Evolutionary conservation across 2,888 invertebrate genomes (phyloP).

Genomic region (Brachynemurus nebulosus): DNA sequence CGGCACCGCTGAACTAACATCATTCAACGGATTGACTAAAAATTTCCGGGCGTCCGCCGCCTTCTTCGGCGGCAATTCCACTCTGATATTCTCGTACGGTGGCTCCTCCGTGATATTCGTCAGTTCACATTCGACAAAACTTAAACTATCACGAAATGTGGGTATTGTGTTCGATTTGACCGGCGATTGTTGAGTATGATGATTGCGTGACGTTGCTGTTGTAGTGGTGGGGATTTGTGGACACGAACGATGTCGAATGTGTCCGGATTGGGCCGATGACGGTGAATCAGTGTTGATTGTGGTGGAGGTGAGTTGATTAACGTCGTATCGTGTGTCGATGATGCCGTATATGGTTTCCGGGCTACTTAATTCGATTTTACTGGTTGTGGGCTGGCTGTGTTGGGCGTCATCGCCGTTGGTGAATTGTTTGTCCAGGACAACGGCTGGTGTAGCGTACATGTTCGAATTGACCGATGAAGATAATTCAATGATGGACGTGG

Average conservation of each 20-base stretch:
- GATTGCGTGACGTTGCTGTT: constrained; percentile 15
- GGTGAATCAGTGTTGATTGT: constrained; percentile 22
- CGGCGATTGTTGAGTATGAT: constrained; percentile 32
- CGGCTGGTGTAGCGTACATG: constrained; percentile 4
- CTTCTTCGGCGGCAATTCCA: constrained; percentile 26
- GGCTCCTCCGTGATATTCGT: constrained; percentile 17
- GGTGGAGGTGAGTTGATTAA: constrained; percentile 16
- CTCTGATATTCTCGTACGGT: constrained; percentile 24
- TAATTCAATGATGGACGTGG: constrained; percentile 7
- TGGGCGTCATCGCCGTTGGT: not conserved
- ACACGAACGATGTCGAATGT: constrained; percentile 7
- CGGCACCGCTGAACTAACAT: constrained; percentile 33
- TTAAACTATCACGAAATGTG: constrained; percentile 32
- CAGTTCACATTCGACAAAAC: constrained; percentile 18
- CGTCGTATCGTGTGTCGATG: constrained; percentile 48
- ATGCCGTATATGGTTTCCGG: constrained; percentile 59
- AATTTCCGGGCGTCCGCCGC: constrained; percentile 10
- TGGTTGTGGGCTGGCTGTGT: constrained; percentile 3
- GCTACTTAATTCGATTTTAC: constrained; percentile 39
- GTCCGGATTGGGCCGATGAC: constrained; percentile 21
- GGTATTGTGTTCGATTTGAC: constrained; percentile 45
- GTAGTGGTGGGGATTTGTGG: constrained; percentile 4
- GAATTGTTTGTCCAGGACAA: constrained; percentile 6
- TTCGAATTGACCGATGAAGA: not conserved
- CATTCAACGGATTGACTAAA: constrained; percentile 26